These are phyloP conservation scores for Drosophila nigricruria DNA, from an alignment of 2,888 invertebrate genomes.

Conservation along the genomic window DNA sequence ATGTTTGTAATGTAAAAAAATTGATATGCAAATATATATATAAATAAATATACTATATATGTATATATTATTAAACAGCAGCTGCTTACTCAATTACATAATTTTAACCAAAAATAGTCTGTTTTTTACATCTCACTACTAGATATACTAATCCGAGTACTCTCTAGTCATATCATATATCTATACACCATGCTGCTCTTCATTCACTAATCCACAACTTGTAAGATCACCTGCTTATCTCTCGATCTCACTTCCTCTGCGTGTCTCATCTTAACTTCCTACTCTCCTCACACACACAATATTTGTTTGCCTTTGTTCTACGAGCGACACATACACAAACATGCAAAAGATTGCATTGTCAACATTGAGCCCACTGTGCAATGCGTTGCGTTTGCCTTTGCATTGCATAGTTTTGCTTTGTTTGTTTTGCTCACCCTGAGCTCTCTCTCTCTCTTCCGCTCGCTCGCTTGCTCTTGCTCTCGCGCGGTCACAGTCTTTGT, in stretches of 20 bases:
- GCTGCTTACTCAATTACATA: not conserved
- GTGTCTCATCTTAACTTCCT: slow-evolving; percentile 50
- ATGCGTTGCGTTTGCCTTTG: slow-evolving; percentile 66
- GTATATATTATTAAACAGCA: not conserved
- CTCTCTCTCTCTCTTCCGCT: slow-evolving; percentile 13
- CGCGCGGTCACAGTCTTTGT: slow-evolving; percentile 50
- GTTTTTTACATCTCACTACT: not conserved
- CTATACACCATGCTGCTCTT: not conserved
- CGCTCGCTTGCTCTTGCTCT: slow-evolving; percentile 19
- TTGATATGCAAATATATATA: not conserved
- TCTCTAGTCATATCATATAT: slow-evolving; percentile 3
- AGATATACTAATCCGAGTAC: slow-evolving; percentile 15
- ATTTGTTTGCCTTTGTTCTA: slow-evolving; percentile 34
- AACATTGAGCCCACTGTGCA: slow-evolving; percentile 69
- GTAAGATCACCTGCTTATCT: slow-evolving; percentile 66
- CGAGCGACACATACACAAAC: slow-evolving; percentile 25
- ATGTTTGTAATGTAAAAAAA: not conserved
- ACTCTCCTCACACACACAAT: slow-evolving; percentile 31
- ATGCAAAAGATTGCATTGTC: slow-evolving; percentile 32
- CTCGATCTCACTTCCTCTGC: slow-evolving; percentile 68
- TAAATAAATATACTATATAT: not conserved
- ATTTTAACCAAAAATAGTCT: not conserved
- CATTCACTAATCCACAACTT: slow-evolving; percentile 27
- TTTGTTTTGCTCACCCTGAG: slow-evolving; percentile 63
- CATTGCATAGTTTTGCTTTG: slow-evolving; percentile 76